These are phyloP conservation scores for Palloptera scutellata DNA, from an alignment of 2,888 invertebrate genomes.

Conservation along the genomic window DNA sequence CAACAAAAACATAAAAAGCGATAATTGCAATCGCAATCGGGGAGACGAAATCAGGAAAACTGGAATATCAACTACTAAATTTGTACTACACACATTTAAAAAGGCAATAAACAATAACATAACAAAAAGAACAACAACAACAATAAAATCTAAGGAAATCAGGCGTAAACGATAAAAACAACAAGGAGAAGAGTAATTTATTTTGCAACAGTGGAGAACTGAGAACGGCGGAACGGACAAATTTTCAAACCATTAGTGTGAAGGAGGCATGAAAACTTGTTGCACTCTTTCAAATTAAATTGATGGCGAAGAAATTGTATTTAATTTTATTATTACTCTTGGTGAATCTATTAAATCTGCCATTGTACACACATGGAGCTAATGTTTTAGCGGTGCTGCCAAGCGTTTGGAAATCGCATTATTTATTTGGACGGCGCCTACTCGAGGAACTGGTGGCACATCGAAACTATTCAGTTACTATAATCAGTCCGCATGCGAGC, in stretches of 20 bases:
- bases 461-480: constrained; percentile 58
- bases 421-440: constrained; percentile 57
- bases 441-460: constrained; percentile 53
- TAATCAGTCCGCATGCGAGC: constrained; percentile 56
- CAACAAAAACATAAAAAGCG: too few species aligned
- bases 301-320: constrained; percentile 29
- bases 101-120: not conserved
- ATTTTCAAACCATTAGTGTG: not conserved
- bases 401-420: constrained; percentile 62
- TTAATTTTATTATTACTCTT: not conserved
- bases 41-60: constrained; percentile 1
- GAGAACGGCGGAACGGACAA: not conserved
- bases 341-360: not conserved
- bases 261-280: constrained; percentile 16
- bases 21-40: not conserved
- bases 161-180: constrained; percentile 10
- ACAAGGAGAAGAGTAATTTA: not conserved
- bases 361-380: constrained; percentile 40
- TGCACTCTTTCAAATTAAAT: constrained; percentile 13
- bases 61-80: not conserved
- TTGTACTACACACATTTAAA: not conserved
- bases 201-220: too few species aligned
- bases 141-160: not conserved
- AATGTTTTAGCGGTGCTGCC: constrained; percentile 62
- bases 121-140: not conserved